phyloP scores from a whole-genome alignment of 1,140 invertebrate species.

The Medauroidea extradentata region DNA sequence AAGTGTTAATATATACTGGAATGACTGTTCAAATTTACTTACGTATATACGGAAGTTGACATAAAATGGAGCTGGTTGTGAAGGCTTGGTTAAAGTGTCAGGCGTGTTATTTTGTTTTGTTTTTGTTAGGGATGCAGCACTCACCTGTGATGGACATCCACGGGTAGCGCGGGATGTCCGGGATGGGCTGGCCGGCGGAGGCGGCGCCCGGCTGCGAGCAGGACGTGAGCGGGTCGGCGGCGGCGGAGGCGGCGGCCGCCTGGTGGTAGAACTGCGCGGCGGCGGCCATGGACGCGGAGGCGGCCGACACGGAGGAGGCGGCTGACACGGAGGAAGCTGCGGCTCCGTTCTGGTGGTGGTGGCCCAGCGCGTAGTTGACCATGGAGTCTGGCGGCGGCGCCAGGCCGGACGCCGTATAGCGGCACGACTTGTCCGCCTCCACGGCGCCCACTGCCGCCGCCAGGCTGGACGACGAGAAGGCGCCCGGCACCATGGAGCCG shows the following conservation, averaged over 20 bases:
- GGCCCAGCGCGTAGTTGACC: constrained; percentile 72
- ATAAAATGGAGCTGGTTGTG: no score
- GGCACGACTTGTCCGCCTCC: constrained; percentile 58
- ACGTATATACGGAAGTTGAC: no score
- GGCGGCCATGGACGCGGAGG: constrained; percentile 69
- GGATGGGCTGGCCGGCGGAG: constrained; percentile 65
- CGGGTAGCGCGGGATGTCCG: constrained; percentile 88
- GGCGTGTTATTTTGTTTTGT: no score
- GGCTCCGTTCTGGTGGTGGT: constrained; percentile 69
- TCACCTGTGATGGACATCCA: constrained; percentile 97
- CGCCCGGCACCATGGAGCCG: constrained; percentile 62
- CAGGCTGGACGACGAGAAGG: constrained; percentile 47
- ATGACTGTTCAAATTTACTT: no score
- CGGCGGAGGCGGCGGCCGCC: constrained; percentile 60
- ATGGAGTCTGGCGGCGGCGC: constrained; percentile 65
- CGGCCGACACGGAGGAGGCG: constrained; percentile 55
- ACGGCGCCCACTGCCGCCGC: constrained; percentile 59
- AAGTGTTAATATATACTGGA: no score
- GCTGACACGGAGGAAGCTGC: constrained; percentile 52
- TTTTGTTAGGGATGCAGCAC: constrained; percentile 31
- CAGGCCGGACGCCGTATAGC: constrained; percentile 65
- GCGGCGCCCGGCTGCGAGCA: constrained; percentile 57
- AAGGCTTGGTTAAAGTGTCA: no score
- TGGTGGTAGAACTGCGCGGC: constrained; percentile 87
- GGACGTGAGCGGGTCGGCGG: constrained; percentile 58